A percentile compares a stretch with the other conserved stretches of the same genome.
Conservation (phyloP, 2,888 invertebrate species). For the Iphiclides podalirius region DNA sequence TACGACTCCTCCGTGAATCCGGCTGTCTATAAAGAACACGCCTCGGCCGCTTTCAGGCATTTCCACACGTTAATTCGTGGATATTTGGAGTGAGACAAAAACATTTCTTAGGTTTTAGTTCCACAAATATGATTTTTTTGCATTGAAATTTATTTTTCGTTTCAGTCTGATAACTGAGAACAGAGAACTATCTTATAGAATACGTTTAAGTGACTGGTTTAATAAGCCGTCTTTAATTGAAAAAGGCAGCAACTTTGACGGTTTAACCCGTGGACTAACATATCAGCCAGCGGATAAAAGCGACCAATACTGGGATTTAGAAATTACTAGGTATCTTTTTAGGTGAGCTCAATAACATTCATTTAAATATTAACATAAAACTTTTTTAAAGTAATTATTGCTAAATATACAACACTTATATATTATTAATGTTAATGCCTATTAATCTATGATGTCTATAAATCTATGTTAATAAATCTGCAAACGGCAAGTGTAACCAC, state of each 20-base stretch:
- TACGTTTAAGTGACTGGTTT: slow-evolving; percentile 25
- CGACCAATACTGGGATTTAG: slow-evolving; percentile 17
- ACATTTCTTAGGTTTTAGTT: too few species aligned
- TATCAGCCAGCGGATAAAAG: slow-evolving; percentile 14
- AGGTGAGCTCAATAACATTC: too few species aligned
- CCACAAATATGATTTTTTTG: too few species aligned
- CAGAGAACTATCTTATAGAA: background rate
- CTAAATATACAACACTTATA: too few species aligned
- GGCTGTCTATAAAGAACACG: slow-evolving; percentile 53
- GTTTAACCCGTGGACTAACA: slow-evolving; percentile 15
- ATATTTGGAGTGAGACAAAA: slow-evolving; percentile 64
- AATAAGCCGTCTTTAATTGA: slow-evolving; percentile 19
- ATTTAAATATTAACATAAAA: too few species aligned
- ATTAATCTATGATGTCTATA: too few species aligned
- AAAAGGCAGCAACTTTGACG: slow-evolving; percentile 6
- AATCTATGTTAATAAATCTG: too few species aligned
- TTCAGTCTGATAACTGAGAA: slow-evolving; percentile 18
- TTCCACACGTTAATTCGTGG: slow-evolving; percentile 83
- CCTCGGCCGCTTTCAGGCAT: slow-evolving; percentile 81
- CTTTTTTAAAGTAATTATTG: too few species aligned
- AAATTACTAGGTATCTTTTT: slow-evolving; percentile 24
- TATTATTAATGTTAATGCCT: too few species aligned
- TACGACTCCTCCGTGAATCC: slow-evolving; percentile 31
- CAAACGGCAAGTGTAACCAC: too few species aligned
- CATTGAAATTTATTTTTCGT: too few species aligned